Conservation (phyloP, 2,888 invertebrate species). For the Agrotis ipsilon region DNA sequence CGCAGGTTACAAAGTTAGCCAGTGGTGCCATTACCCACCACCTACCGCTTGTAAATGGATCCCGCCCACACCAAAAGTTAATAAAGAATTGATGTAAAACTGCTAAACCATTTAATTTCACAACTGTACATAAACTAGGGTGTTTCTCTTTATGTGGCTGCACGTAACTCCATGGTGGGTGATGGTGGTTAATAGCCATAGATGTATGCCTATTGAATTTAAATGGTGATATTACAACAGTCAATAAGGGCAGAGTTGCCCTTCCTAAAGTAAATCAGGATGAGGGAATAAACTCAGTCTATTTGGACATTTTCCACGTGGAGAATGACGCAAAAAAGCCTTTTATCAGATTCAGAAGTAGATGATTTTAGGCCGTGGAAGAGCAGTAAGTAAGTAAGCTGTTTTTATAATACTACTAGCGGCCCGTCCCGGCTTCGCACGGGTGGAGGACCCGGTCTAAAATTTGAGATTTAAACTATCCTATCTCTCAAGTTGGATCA, state of each 20-base stretch:
- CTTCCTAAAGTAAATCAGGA: not conserved
- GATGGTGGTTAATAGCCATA: slow-evolving; percentile 7
- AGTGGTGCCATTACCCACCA: too few species aligned
- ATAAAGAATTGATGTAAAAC: too few species aligned
- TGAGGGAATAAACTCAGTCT: not conserved
- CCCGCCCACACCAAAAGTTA: too few species aligned
- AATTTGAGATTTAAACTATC: too few species aligned
- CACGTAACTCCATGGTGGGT: slow-evolving; percentile 4
- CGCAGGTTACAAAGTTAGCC: too few species aligned
- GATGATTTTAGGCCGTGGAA: not conserved
- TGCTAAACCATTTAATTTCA: not conserved
- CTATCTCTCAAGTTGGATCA: too few species aligned
- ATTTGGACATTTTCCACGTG: not conserved
- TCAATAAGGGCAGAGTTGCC: not conserved
- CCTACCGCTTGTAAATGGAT: too few species aligned
- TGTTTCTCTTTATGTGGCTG: slow-evolving; percentile 21
- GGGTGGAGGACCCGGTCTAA: too few species aligned
- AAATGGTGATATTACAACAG: slow-evolving; percentile 28
- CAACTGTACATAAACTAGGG: not conserved
- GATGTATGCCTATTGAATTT: slow-evolving; percentile 30
- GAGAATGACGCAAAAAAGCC: too few species aligned
- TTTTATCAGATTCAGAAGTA: not conserved
- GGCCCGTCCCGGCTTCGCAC: too few species aligned
- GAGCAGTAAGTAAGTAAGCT: too few species aligned
- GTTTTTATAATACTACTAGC: too few species aligned